These are phyloP conservation scores for Chelon labrosus DNA, from an alignment of 2,797 vertebrate genomes.

Conservation along the genomic window DNA sequence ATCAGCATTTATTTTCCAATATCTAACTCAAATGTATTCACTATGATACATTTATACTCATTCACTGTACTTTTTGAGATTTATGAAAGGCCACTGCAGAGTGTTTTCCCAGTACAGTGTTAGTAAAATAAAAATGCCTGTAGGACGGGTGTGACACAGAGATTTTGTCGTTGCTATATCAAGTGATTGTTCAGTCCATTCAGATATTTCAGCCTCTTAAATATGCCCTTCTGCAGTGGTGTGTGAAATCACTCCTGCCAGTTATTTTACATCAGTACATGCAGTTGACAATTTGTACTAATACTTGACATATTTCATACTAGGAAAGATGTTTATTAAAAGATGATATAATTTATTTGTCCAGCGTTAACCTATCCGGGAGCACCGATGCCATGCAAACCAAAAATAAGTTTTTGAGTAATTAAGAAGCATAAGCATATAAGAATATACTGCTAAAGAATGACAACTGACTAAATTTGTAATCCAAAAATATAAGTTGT, in stretches of 20 bases:
- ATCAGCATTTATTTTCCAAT: neutral
- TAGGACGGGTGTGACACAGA: slow-evolving; percentile 3
- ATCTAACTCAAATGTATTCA: neutral
- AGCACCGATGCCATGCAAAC: slow-evolving; percentile 14
- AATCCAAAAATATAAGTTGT: neutral
- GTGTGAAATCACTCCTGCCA: slow-evolving; percentile 55
- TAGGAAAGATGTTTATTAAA: slow-evolving; percentile 6
- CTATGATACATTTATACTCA: neutral
- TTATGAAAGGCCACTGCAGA: neutral
- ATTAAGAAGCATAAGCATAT: neutral
- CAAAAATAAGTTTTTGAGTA: neutral
- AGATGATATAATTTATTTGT: neutral
- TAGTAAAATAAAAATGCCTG: too few relatives aligned
- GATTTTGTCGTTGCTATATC: slow-evolving; percentile 37
- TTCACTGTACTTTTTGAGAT: neutral
- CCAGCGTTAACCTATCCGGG: slow-evolving; percentile 38
- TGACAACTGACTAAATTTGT: neutral
- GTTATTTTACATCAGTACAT: slow-evolving; percentile 48
- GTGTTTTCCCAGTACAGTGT: neutral
- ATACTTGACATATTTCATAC: slow-evolving; percentile 7
- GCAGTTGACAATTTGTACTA: slow-evolving; percentile 20
- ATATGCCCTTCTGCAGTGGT: slow-evolving; percentile 41
- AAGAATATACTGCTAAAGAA: neutral
- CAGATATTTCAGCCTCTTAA: slow-evolving; percentile 38
- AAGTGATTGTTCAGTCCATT: slow-evolving; percentile 45